phyloP scores from a whole-genome alignment of 2,113 vertebrate species.

The Psilopsiagon aurifrons region DNA sequence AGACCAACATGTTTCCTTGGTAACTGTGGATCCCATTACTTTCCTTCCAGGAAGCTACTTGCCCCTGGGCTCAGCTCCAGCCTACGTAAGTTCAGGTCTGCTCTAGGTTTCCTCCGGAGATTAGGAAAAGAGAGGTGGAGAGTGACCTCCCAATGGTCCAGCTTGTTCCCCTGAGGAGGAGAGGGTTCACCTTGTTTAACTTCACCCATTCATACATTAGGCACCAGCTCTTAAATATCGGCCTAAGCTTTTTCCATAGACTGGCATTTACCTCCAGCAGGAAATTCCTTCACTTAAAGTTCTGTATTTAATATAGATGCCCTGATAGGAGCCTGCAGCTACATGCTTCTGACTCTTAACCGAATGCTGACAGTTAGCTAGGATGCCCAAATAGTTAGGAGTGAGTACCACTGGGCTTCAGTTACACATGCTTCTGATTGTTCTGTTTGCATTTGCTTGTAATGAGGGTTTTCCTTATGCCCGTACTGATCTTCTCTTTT shows the following conservation, averaged over 20 bases:
- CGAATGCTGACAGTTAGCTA: not conserved
- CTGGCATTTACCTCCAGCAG: not conserved
- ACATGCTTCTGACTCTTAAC: accelerated
- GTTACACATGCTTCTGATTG: not conserved
- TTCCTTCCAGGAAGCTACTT: not conserved
- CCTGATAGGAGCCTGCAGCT: not conserved
- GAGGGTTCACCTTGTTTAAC: not conserved
- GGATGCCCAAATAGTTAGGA: not conserved
- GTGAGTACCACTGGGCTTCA: not conserved
- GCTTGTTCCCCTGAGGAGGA: not conserved
- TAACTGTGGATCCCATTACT: not conserved
- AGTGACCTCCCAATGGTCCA: not conserved
- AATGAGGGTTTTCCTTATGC: not conserved
- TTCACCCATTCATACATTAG: not conserved
- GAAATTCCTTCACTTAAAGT: not conserved
- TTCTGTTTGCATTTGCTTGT: not conserved
- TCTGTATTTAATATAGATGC: not conserved
- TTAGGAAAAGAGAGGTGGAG: not conserved
- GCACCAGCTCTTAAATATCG: not conserved
- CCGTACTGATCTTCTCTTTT: not conserved
- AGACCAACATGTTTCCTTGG: not conserved
- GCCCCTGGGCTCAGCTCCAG: not conserved
- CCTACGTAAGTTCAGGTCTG: not conserved
- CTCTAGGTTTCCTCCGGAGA: not conserved
- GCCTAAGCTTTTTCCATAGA: not conserved